Evolutionary conservation across 2,888 invertebrate species (phyloP), one percentile per base, ranked within the genome.

Genomic region (Drosophila robusta): DNA sequence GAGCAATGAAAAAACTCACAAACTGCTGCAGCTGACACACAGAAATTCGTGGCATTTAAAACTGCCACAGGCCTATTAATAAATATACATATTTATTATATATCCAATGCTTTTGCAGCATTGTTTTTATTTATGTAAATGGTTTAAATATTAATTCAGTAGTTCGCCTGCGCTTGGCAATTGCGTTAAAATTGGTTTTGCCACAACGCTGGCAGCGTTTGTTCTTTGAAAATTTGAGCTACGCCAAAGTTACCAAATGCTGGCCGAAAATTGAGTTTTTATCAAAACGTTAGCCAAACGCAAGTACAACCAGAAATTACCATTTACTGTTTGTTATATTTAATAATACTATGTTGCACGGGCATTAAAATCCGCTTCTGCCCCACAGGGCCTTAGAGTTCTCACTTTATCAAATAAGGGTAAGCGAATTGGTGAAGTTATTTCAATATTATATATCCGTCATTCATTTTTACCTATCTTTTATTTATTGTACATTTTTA

Each of bases 31-130:
- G 11, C 26, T 39, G 55, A 52, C 61, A 42, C n/a, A 22, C 47
- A 5, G 8, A 8, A 9, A 24, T 0, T 8, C 5, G 3, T 49
- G 11, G 7, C n/a, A 52, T 32, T 51, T 32, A 29, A 34, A 9
- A 47, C 29, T 54, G 32, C 22, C 44, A 41, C 47, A 42, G 42
- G 22, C 9, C 4, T 26, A 34, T 47, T 11, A 45, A 54, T 49
- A 60, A 26, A 67, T 14, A 54, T 47, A 24, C 8, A 50, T 32
- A 47, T 9, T 11, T 39, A 39, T 54, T 49, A 1, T 14, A 14
- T 26, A 3, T 26, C 36, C 22, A 14, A 26, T 47, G 47, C 47
- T 11, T 14, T 50, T 38, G 14, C 39, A 9, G 16, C 16, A 16
- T 39, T 39, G 39, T 1, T 39, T 4, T 39, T 39, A 34, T 12